These are phyloP conservation scores for Homalodisca vitripennis DNA, from an alignment of 1,140 invertebrate species.

Conservation along the genomic window DNA sequence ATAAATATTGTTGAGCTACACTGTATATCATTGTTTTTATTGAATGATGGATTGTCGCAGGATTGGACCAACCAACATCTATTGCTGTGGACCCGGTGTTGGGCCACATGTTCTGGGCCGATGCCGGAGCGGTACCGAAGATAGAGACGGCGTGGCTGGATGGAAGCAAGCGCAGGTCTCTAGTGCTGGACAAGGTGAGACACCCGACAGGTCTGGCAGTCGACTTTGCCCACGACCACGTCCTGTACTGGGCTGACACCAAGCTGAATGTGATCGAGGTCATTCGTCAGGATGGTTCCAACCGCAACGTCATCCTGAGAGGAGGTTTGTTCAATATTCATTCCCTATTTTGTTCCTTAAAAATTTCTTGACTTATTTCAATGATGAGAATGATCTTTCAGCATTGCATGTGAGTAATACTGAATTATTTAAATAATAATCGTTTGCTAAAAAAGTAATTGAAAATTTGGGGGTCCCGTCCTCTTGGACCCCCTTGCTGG, in stretches of 20 bases:
- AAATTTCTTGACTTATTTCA: no score
- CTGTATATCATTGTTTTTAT: no score
- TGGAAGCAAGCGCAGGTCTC: constrained; percentile 75
- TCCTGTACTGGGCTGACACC: constrained; percentile 93
- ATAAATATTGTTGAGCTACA: no score
- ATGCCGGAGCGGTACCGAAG: constrained; percentile 78
- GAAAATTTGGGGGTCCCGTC: no score
- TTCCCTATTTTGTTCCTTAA: no score
- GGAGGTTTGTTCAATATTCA: no score
- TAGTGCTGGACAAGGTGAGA: constrained; percentile 77
- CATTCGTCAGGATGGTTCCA: constrained; percentile 79
- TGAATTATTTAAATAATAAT: no score
- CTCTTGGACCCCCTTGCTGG: no score
- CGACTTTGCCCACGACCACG: constrained; percentile 85
- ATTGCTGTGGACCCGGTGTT: constrained; percentile 84
- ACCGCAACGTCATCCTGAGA: constrained; percentile 69
- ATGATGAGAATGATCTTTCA: no score
- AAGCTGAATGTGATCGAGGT: constrained; percentile 93
- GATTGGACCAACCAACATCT: constrained; percentile 79
- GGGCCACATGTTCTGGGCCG: constrained; percentile 87
- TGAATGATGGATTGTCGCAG: constrained; percentile 46
- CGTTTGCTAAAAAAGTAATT: no score
- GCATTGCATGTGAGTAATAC: no score
- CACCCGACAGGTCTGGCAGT: constrained; percentile 86
- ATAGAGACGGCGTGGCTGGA: constrained; percentile 96